Evolutionary conservation across 2,888 invertebrate genomes (phyloP), one percentile per base, ranked within the genome.

Genomic region (Harpalus rubripes): DNA sequence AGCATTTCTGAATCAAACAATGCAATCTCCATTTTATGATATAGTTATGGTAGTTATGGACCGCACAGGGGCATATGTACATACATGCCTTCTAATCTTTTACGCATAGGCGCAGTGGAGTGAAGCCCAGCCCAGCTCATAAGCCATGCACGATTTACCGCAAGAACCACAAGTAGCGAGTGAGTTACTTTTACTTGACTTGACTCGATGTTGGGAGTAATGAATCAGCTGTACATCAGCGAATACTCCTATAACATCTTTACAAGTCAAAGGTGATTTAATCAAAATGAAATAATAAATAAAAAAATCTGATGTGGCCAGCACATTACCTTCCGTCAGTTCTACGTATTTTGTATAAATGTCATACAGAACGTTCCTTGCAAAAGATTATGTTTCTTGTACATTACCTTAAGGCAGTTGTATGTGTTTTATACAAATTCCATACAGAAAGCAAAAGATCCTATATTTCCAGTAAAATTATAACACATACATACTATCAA

Each of bases 81-180:
- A 10, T 63, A 63, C 63, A 63, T 63, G 63, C 16, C 63, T 63
- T 63, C 63, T 63, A 63, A 63, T 63, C 18, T 22, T 63, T 63
- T 12, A 63, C 63, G 63, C 63, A 63, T 63, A 63, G 63, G 22
- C 63, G 63, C 63, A 18, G 10, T 18, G 10, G 22, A 16, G 58
- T 59, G 16, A 16, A 16, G 61, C 18, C 61, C 61, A 22, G 61
- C 61, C 18, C 63, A 22, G 63, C 18, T 63, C 16, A 22, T 18
- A 12, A 63, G 63, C 15, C 15, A 61, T 22, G 63, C 63, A 63
- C 63, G 63, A 63, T 22, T 22, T 22, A 63, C 63, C 63, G 63
- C 63, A 63, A 63, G 22, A 63, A 63, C 63, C 63, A 68, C 68
- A 68, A 68, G 68, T 68, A 68, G 68, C 68, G 32, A 32, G 12